phyloP scores from a whole-genome alignment of 2,113 vertebrate genomes.

The Podarcis cretensis region DNA sequence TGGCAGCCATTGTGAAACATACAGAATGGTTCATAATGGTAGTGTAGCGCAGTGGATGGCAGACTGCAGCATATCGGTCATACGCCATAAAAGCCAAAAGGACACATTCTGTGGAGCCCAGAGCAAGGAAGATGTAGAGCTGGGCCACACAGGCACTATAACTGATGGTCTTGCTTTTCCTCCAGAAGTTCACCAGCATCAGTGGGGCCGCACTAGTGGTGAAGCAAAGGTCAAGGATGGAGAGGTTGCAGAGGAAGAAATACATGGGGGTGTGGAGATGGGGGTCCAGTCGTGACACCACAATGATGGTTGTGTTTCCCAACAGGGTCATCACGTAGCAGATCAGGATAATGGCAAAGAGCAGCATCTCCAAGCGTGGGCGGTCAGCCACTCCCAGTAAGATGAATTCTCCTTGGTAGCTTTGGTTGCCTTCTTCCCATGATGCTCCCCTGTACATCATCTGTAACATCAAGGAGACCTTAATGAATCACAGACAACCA shows the following conservation, averaged over 20 bases:
- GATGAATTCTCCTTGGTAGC: slow-evolving; percentile 39
- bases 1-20: too few species aligned
- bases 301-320: slow-evolving; percentile 55
- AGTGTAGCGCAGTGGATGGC: too few species aligned
- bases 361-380: slow-evolving; percentile 45
- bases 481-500: not conserved
- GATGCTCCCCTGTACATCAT: not conserved
- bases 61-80: too few species aligned
- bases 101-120: too few species aligned
- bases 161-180: too few species aligned
- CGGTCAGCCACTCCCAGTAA: slow-evolving; percentile 13
- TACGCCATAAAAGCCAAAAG: too few species aligned
- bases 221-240: slow-evolving; percentile 3
- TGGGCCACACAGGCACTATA: too few species aligned
- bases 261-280: slow-evolving; percentile 24
- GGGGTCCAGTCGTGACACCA: slow-evolving; percentile 36
- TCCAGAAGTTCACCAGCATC: too few species aligned
- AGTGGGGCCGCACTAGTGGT: too few species aligned
- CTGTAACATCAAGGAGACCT: not conserved
- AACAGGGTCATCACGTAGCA: slow-evolving; percentile 59
- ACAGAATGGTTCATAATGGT: too few species aligned
- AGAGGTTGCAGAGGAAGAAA: not conserved
- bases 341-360: slow-evolving; percentile 47
- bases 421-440: not conserved
- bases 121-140: too few species aligned